A percentile compares a stretch with the other conserved stretches of the same genome.
These are phyloP conservation scores for Centropyge bicolor DNA, from an alignment of 2,797 vertebrate species.

Conservation along the genomic window DNA sequence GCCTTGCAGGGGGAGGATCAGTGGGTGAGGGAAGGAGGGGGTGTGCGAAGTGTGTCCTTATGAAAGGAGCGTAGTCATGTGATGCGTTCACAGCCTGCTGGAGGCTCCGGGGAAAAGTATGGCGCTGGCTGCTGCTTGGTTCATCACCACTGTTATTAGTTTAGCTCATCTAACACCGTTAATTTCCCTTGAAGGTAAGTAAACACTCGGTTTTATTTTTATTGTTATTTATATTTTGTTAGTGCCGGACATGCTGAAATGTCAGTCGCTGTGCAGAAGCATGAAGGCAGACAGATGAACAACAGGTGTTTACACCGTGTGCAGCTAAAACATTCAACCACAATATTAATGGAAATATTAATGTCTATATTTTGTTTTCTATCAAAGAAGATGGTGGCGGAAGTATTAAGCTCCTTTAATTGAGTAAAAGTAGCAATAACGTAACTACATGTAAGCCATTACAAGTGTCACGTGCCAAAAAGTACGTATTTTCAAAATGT, in stretches of 20 bases:
- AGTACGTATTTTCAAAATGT: not conserved
- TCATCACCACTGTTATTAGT: slow-evolving; percentile 20
- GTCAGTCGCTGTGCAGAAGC: not conserved
- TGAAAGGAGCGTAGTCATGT: slow-evolving; percentile 36
- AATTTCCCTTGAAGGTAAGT: slow-evolving; percentile 56
- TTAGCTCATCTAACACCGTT: slow-evolving; percentile 45
- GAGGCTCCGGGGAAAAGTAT: slow-evolving; percentile 27
- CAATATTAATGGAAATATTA: too few species aligned
- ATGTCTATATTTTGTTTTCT: too few species aligned
- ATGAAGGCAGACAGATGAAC: not conserved
- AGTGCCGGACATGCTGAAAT: too few species aligned
- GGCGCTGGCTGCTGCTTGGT: slow-evolving; percentile 23
- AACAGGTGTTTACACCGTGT: not conserved
- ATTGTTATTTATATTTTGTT: too few species aligned
- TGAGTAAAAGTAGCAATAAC: not conserved
- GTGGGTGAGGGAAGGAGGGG: not conserved
- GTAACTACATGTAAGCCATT: not conserved
- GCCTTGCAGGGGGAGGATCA: not conserved
- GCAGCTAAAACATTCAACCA: too few species aligned
- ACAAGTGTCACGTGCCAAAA: too few species aligned
- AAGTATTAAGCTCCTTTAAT: not conserved
- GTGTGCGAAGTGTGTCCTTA: not conserved
- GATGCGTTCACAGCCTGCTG: slow-evolving; percentile 9
- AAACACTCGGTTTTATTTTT: too few species aligned
- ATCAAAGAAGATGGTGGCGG: not conserved